Conservation (phyloP, 2,888 invertebrate genomes). For the Pimpla rufipes region DNA sequence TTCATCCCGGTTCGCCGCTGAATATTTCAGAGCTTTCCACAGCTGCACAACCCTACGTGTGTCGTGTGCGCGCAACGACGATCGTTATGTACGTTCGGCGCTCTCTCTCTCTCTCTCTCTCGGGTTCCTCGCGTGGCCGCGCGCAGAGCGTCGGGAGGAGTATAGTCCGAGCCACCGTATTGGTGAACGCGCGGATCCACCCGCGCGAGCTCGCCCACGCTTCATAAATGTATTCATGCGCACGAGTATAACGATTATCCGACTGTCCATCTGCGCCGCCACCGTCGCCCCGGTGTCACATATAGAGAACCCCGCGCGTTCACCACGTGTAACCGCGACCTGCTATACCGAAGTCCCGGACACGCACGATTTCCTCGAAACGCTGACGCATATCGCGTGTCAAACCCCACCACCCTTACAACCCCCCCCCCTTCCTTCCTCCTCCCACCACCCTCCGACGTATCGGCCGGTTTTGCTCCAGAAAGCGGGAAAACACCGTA, state of each 20-base stretch:
- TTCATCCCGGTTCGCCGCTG: conserved; percentile 20
- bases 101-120: background rate
- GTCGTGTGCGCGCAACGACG: conserved; percentile 7
- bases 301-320: conserved; percentile 7
- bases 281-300: conserved; percentile 70
- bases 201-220: conserved; percentile 63
- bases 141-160: conserved; percentile 31
- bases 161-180: background rate
- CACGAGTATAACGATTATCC: conserved; percentile 77
- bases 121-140: conserved; percentile 15
- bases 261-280: conserved; percentile 75
- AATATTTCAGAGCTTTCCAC: conserved; percentile 49
- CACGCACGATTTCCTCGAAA: conserved; percentile 75
- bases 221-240: conserved; percentile 76
- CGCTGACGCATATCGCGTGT: conserved; percentile 77
- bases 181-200: conserved; percentile 29
- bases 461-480: background rate
- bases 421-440: no score
- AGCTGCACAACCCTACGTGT: conserved; percentile 14
- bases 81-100: conserved; percentile 16
- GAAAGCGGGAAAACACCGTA: conserved; percentile 7
- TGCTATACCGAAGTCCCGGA: background rate
- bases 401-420: conserved; percentile 23
- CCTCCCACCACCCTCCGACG: no score
- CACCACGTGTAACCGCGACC: background rate